These are phyloP conservation scores for Lophius americanus DNA, from an alignment of 2,797 vertebrate genomes.

Conservation along the genomic window DNA sequence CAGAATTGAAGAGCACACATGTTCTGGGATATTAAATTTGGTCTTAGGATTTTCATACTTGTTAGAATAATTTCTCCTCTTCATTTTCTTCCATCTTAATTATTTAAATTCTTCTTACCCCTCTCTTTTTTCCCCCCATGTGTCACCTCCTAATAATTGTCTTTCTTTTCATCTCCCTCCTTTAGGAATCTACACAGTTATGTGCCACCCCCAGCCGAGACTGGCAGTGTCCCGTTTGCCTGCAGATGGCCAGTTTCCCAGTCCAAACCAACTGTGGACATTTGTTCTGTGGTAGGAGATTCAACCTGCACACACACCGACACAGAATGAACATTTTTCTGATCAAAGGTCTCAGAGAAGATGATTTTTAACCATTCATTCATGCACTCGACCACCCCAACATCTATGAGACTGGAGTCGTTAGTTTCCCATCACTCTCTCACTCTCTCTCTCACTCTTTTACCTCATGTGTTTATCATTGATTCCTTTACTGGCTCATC, in stretches of 20 bases:
- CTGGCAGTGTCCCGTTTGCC: constrained; percentile 84
- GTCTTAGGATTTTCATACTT: too few relatives aligned
- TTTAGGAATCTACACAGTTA: constrained; percentile 62
- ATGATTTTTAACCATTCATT: background rate
- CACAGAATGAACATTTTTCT: background rate
- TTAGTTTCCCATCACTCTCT: too few relatives aligned
- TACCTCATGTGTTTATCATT: too few relatives aligned
- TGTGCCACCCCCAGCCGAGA: constrained; percentile 68
- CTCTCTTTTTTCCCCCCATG: background rate
- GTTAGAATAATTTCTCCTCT: background rate
- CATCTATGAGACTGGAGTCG: background rate
- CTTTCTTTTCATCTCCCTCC: constrained; percentile 2
- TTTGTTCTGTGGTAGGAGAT: constrained; percentile 85
- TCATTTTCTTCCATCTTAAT: background rate
- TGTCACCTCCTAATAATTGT: too few relatives aligned
- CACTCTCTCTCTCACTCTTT: too few relatives aligned
- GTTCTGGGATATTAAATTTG: too few relatives aligned
- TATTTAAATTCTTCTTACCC: background rate
- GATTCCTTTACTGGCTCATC: constrained; percentile 12
- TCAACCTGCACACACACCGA: constrained; percentile 8
- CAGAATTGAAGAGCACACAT: too few relatives aligned
- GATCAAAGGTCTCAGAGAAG: background rate
- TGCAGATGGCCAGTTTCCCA: constrained; percentile 82
- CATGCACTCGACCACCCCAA: too few relatives aligned
- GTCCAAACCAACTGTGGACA: constrained; percentile 89